Conservation (phyloP, 2,888 invertebrate genomes). For the Candidula unifasciata region DNA sequence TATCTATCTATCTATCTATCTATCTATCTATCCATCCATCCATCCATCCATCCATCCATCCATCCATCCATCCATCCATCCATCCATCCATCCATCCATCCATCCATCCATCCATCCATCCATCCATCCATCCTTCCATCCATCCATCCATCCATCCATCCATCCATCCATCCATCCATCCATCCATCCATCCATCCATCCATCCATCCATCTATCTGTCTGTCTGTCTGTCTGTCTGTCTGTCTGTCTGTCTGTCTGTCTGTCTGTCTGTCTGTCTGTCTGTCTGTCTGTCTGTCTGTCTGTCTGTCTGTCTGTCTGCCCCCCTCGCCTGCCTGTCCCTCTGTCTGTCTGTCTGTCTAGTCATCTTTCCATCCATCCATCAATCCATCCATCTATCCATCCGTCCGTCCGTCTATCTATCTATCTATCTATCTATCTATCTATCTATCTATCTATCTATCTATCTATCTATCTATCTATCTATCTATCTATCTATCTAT, state of each 20-base stretch:
- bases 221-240: too few species aligned
- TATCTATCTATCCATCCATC: background rate
- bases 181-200: too few species aligned
- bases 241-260: too few species aligned
- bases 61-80: too few species aligned
- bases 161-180: too few species aligned
- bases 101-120: too few species aligned
- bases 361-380: background rate
- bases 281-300: background rate
- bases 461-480: background rate
- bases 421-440: background rate
- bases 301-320: background rate
- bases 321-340: background rate
- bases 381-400: background rate
- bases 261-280: too few species aligned
- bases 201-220: too few species aligned
- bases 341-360: background rate
- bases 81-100: too few species aligned
- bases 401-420: background rate
- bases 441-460: background rate
- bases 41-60: background rate
- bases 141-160: too few species aligned
- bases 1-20: background rate
- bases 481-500: background rate
- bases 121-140: too few species aligned